These are phyloP conservation scores for Aelia acuminata DNA, from an alignment of 2,888 invertebrate species.

Conservation along the genomic window DNA sequence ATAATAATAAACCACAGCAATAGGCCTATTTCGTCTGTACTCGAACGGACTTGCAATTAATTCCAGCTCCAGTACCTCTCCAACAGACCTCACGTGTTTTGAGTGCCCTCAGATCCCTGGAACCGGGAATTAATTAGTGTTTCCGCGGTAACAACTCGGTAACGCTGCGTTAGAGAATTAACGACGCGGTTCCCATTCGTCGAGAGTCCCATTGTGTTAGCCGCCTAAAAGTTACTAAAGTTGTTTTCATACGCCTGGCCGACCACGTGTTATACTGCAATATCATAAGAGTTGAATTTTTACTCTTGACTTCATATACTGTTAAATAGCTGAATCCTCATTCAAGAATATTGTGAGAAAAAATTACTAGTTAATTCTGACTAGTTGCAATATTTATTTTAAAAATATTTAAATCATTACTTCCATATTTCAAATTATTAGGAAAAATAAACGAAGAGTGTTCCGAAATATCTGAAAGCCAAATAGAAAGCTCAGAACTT, in stretches of 20 bases:
- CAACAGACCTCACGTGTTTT: constrained; percentile 27
- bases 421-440: no score
- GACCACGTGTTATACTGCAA: neutral
- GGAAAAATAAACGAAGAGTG: no score
- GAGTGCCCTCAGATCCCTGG: neutral
- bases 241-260: neutral
- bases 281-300: neutral
- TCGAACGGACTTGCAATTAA: constrained; percentile 19
- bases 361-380: no score
- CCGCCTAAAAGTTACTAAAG: neutral
- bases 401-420: no score
- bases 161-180: constrained; percentile 18
- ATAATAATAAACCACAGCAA: neutral
- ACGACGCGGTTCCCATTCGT: constrained; percentile 23
- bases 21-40: neutral
- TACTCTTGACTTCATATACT: no score
- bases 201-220: neutral
- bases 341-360: no score
- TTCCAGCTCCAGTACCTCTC: constrained; percentile 3
- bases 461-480: no score
- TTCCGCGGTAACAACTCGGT: constrained; percentile 45
- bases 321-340: no score
- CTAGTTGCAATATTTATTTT: no score
- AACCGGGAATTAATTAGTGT: constrained; percentile 25
- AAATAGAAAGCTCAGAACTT: no score